A percentile compares a stretch with the other conserved stretches of the same genome.
Evolutionary conservation across 2,888 invertebrate genomes (phyloP).

Genomic region (Nebria salina): DNA sequence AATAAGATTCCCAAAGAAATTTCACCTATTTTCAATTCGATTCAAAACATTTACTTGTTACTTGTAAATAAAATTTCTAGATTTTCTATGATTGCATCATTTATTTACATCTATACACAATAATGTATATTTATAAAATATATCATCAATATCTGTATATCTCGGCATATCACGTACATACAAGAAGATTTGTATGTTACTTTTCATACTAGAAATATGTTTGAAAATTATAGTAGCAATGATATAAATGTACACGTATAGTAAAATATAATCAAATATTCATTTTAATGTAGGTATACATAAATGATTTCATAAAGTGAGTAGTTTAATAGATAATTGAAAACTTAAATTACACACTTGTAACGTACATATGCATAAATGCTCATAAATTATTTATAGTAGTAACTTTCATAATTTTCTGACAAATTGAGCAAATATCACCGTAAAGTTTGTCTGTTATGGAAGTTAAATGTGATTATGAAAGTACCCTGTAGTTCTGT

Average conservation of each 20-base stretch:
- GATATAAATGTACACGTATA: too few relatives aligned
- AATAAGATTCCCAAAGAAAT: too few relatives aligned
- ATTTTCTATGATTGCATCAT: background rate
- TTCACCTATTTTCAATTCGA: too few relatives aligned
- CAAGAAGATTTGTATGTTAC: too few relatives aligned
- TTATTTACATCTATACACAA: background rate
- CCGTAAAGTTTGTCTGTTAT: slow-evolving; percentile 16
- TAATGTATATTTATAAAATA: background rate
- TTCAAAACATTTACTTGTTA: too few relatives aligned
- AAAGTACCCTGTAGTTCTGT: background rate
- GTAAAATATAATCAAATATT: background rate
- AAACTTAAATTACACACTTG: background rate
- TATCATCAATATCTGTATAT: background rate
- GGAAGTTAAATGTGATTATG: background rate
- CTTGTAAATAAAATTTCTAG: too few relatives aligned
- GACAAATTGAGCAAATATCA: slow-evolving; percentile 30
- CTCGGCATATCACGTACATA: background rate
- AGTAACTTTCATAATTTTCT: slow-evolving; percentile 35
- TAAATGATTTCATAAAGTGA: background rate
- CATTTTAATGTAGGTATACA: background rate
- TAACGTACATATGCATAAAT: background rate
- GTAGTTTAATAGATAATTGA: background rate
- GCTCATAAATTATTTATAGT: background rate
- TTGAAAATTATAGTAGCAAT: too few relatives aligned
- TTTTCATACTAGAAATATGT: too few relatives aligned